A percentile compares a stretch with the other conserved stretches of the same genome.
Conservation (phyloP, 1,140 invertebrate species). For the Phymastichus coffea region DNA sequence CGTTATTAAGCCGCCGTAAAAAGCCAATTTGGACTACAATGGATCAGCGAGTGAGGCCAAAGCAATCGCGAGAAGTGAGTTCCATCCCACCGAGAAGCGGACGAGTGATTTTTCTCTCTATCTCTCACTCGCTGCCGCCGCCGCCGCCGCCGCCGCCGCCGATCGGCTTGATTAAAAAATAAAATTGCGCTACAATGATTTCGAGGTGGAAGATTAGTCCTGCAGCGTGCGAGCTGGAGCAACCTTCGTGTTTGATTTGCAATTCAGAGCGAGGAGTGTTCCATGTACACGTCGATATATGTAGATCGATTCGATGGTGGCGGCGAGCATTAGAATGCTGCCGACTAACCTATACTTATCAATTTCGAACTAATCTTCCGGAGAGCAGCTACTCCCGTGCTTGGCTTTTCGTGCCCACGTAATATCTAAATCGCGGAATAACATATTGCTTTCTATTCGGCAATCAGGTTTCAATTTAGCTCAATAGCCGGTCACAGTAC, state of each 20-base stretch:
- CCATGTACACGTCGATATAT: no score
- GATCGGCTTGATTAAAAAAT: conserved; percentile 47
- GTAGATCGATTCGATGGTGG: no score
- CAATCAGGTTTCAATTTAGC: no score
- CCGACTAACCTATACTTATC: no score
- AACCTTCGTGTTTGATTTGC: conserved; percentile 48
- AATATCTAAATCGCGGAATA: no score
- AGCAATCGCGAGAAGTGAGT: conserved; percentile 9
- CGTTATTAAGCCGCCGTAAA: conserved; percentile 42
- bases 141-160: neutral
- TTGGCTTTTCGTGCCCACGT: no score
- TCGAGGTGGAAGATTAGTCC: conserved; percentile 43
- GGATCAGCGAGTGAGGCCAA: conserved; percentile 7
- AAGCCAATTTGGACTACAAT: conserved; percentile 46
- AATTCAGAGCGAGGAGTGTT: conserved; percentile 37
- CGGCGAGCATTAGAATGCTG: no score
- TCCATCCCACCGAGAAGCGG: conserved; percentile 25
- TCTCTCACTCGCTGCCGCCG: neutral
- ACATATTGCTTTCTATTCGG: no score
- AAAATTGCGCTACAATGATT: conserved; percentile 42
- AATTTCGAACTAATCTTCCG: no score
- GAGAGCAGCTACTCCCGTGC: no score
- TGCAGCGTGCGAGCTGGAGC: no score
- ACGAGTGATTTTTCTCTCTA: conserved; percentile 16
- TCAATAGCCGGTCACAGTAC: no score